phyloP scores from a whole-genome alignment of 2,888 invertebrate species.

The Archips xylosteana region DNA sequence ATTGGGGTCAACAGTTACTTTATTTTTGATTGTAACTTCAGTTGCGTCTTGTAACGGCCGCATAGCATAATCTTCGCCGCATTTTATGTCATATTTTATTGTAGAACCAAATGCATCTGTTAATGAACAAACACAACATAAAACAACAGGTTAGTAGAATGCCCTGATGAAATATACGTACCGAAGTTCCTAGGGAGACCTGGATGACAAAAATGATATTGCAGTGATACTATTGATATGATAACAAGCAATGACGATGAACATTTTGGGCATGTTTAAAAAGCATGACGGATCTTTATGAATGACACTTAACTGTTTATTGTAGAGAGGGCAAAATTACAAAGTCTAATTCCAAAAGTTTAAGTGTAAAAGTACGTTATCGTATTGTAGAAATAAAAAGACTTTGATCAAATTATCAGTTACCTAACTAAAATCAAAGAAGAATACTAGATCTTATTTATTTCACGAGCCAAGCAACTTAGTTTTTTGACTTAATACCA shows the following conservation, averaged over 20 bases:
- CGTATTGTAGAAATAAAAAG: not conserved
- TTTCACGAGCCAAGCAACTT: no score
- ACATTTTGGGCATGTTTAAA: not conserved
- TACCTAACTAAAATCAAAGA: no score
- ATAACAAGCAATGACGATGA: slow-evolving; percentile 1
- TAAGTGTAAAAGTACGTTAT: not conserved
- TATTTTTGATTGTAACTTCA: slow-evolving; percentile 1
- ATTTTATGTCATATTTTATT: slow-evolving; percentile 43
- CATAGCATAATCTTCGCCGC: slow-evolving; percentile 37
- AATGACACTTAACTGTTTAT: no score
- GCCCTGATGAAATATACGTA: slow-evolving; percentile 50
- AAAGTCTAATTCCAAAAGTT: no score
- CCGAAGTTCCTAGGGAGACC: slow-evolving; percentile 68
- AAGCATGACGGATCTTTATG: not conserved
- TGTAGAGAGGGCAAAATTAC: no score
- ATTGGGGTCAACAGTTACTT: not conserved
- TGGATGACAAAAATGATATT: slow-evolving; percentile 54
- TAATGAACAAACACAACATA: slow-evolving; percentile 43
- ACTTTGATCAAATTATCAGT: no score
- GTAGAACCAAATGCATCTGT: slow-evolving; percentile 49
- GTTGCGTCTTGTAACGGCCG: slow-evolving; percentile 11
- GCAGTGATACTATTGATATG: slow-evolving; percentile 28
- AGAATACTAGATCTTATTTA: no score
- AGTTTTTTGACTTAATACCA: no score
- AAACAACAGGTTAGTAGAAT: slow-evolving; percentile 28